Base-by-base conservation (phyloP, 2,113 vertebrate genomes). In the Clarias batrachus region DNA sequence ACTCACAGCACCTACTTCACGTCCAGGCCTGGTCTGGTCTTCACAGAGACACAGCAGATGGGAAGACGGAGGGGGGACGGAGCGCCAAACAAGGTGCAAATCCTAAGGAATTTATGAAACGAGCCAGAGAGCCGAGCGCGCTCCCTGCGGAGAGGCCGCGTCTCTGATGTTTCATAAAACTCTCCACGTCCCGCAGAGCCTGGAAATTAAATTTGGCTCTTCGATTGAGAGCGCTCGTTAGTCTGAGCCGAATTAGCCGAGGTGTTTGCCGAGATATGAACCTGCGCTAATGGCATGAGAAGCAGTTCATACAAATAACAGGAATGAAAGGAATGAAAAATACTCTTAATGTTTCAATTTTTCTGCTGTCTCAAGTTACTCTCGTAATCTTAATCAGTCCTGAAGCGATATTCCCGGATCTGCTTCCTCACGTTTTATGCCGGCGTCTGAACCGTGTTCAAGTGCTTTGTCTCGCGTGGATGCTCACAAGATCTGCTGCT, bases 101-200 rank as follows among this genome's bases (percentile, higher is more conserved):
- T 63, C 41, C 79, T 41, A 23, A 63, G 52, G 84, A 85, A 86
- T 52, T 52, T 8, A 19, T 37, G 65, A 78, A 82, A 86, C 19
- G 66, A 83, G 81, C 66, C 68, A 65, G 30, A 65, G 71, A 70
- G 56, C 33, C 68, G 48, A 41, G 52, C 79, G 71, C 8, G 10
- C 27, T 76, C 16, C 80, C 66, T 27, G 16, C 65, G 83, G 74
- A 82, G n/a, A 60, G 13, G 77, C 27, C 60, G 37, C 60, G 25
- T 60, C 33, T 59, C 54, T 83, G 82, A 66, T 83, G 83, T 89
- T 88, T 89, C 77, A 81, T 84, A 88, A 48, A 90, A 87, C 87
- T 82, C 70, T 27, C 19, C 17, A 21, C 52, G 54, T 82, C 82
- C 81, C 82, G 85, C 76, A 16, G 84, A 56, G 82, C 70, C 30